These are phyloP conservation scores for Nettapus auritus DNA, from an alignment of 2,113 vertebrate species.

Conservation along the genomic window DNA sequence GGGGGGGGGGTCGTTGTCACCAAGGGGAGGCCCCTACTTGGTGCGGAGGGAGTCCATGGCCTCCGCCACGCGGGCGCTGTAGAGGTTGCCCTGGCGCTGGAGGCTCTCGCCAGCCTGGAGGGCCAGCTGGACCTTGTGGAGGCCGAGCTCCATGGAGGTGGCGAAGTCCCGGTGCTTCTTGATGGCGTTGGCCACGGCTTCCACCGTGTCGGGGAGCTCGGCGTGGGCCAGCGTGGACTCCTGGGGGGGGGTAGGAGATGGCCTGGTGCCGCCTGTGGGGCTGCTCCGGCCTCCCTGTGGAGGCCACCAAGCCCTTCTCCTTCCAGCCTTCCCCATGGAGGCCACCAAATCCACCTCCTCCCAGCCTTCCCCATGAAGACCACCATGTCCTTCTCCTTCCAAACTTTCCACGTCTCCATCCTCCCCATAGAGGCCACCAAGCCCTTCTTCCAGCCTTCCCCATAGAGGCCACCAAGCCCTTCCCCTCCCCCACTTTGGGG, in stretches of 20 bases:
- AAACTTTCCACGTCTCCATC: too few species aligned
- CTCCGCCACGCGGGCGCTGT: constrained; percentile 84
- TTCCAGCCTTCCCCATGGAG: too few species aligned
- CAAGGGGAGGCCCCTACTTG: constrained; percentile 74
- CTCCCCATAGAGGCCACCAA: too few species aligned
- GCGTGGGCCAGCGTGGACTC: constrained; percentile 82
- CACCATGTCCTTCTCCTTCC: too few species aligned
- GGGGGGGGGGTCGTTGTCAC: too few species aligned
- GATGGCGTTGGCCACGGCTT: constrained; percentile 82
- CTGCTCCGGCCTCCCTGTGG: too few species aligned
- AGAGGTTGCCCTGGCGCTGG: constrained; percentile 86
- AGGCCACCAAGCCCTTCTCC: too few species aligned
- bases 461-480: neutral
- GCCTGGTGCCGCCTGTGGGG: too few species aligned
- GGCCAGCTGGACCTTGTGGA: constrained; percentile 85
- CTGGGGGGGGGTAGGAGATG: constrained; percentile 55
- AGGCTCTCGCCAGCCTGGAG: constrained; percentile 90
- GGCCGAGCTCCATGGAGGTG: constrained; percentile 91
- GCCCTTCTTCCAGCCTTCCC: too few species aligned
- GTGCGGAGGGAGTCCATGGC: constrained; percentile 79
- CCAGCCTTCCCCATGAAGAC: too few species aligned
- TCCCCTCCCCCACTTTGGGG: neutral
- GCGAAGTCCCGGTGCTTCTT: constrained; percentile 90
- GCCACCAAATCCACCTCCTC: too few species aligned
- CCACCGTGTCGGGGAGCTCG: constrained; percentile 85